Evolutionary conservation across 2,797 vertebrate species (phyloP).

Genomic region (Selene dorsalis): DNA sequence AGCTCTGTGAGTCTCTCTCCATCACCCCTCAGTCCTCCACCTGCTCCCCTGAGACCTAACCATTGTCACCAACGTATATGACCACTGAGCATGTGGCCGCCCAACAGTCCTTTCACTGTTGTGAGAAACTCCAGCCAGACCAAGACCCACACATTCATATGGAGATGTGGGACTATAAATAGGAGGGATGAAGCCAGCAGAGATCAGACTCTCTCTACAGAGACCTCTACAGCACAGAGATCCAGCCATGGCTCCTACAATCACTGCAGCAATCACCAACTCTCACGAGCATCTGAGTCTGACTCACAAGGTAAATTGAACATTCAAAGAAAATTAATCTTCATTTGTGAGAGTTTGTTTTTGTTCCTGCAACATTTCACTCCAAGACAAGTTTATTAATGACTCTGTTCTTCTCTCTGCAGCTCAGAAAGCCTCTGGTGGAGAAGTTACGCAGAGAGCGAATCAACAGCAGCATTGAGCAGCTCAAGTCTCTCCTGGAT

Average conservation of each 20-base stretch:
- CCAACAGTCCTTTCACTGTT: not conserved
- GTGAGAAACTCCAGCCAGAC: conserved; percentile 80
- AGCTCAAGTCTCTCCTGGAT: conserved; percentile 86
- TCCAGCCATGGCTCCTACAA: conserved; percentile 83
- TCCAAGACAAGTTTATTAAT: conserved; percentile 42
- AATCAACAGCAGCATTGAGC: conserved; percentile 81
- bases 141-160: conserved; percentile 86
- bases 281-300: conserved; percentile 76
- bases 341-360: not conserved
- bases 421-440: conserved; percentile 89
- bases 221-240: conserved; percentile 78
- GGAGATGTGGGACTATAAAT: conserved; percentile 89
- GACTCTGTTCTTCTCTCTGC: conserved; percentile 52
- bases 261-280: conserved; percentile 63
- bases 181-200: conserved; percentile 73
- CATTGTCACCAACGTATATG: conserved; percentile 47
- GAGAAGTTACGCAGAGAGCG: conserved; percentile 87
- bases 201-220: conserved; percentile 76
- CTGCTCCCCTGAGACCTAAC: conserved; percentile 54
- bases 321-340: not conserved
- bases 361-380: not conserved
- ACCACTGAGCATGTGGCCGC: conserved; percentile 45
- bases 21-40: conserved; percentile 44
- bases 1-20: conserved; percentile 22
- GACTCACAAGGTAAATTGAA: conserved; percentile 79